Base-by-base conservation (phyloP, 2,888 invertebrate species). In the Sylvicola fuscatus region DNA sequence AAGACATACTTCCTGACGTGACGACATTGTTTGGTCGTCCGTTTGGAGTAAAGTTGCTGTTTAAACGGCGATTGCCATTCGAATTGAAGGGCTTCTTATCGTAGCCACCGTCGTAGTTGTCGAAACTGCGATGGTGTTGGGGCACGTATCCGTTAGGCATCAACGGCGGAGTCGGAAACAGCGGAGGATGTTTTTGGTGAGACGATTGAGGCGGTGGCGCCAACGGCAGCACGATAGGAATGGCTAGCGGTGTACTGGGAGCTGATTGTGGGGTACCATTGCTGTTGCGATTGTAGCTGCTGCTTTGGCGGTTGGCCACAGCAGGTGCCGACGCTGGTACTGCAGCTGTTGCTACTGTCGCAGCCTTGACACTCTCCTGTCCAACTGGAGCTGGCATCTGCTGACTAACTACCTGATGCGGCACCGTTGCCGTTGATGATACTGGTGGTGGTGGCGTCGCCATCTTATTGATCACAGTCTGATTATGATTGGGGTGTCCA, bases 81-180 rank as follows among this genome's bases (percentile, higher is more conserved):
- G 31, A 21, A 31, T 36, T 26, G 30, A 31, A 17, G 13, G 21
- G 14, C 10, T 36, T 30, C 17, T 35, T 35, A 16, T 27, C 16
- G 14, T 31, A 17, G 26, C 31, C 17, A 16, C 26, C 32, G 14
- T 32, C 36, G 14, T 21, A 14, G 27, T 35, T 35, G 12, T 17
- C 26, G 14, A 31, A 17, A 26, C 21, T 27, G 15, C 11, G 12
- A 26, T 15, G 11, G 8, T 7, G n/a, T 33, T 21, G 33, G n/a
- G 33, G 21, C 13, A 26, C 44, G 14, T 34, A 40, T 14, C 39
- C 46, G 34, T 46, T 49, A n/a, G 49, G 45, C 27, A 53, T 38
- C 27, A 51, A 49, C 12, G 58, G 56, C 4, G 59, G 58, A 11
- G 58, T 59, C 37, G 58, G 51, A 38, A 59, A 58, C 27, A 58